Evolutionary conservation across 1,140 invertebrate species (phyloP), one percentile per base, ranked within the genome.

Genomic region (Araneus ventricosus): DNA sequence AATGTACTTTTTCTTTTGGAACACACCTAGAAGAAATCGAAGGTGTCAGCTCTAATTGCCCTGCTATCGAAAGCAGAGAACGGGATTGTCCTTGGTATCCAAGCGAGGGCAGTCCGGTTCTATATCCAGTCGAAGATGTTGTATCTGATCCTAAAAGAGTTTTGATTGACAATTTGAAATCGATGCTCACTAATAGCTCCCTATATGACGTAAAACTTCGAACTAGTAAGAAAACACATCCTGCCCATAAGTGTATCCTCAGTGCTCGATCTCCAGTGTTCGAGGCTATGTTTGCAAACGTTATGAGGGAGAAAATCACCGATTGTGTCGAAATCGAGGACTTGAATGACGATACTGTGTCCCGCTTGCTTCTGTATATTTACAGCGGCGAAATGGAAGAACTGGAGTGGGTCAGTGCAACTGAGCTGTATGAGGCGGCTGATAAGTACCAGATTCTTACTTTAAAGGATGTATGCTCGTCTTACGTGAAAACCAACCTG

Each of bases 281-380:
- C 96, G 98, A 98, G 95, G 99, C 99, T 85, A 99, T 99, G 99
- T 99, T 99, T 96, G 98, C 99, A 95, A 98, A 99, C 95, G 99
- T 99, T 95, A 96, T 98, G 94, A 98, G 99, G 95, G 99, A 99
- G 95, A 96, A 98, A 94, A 98, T 86, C 10, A 94, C 94, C 17
- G 94, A 92, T 14, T 80, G 52, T 4, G 37, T 88, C 3, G 34
- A 37, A 37, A 88, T 88, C 20, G 22, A 59, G 39, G 59, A 88
- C 86, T 8, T 88, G 86, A 34, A 67, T 10, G 37, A 24, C 34
- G 37, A 22, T 24, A 67, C 86, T 4, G 7, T 88, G 3, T 1
- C 39, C 0, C 34, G 57, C 2, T 6, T 88, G 30, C 86, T 88
- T 7, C 22, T 34, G 34, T 67, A n/a, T 45, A 37, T 88, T 20